Conservation (phyloP, 1,140 invertebrate genomes). For the Drosophila saltans region DNA sequence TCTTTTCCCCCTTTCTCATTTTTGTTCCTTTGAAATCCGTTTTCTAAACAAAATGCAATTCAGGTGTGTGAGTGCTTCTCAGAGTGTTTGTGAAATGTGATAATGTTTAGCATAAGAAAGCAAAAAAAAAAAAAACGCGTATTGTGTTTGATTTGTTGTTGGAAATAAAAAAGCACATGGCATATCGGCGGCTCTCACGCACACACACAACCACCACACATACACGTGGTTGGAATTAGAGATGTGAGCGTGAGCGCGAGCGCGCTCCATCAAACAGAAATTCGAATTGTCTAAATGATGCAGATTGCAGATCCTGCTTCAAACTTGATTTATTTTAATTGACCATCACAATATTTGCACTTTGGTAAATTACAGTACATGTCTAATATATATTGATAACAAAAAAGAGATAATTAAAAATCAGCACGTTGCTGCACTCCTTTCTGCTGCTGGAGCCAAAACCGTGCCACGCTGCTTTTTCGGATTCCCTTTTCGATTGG, state of each 20-base stretch:
- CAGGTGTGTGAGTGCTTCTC: not conserved
- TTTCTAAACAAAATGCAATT: slow-evolving; percentile 61
- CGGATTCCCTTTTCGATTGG: slow-evolving; percentile 30
- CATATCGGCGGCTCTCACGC: slow-evolving; percentile 43
- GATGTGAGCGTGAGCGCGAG: slow-evolving; percentile 43
- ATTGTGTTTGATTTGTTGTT: slow-evolving; percentile 52
- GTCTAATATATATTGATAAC: not conserved
- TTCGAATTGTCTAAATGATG: no score
- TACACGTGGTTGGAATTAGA: slow-evolving; percentile 50
- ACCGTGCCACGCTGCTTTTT: slow-evolving; percentile 66
- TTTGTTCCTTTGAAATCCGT: slow-evolving; percentile 32
- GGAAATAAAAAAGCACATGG: slow-evolving; percentile 56
- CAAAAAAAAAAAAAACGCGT: slow-evolving; percentile 9
- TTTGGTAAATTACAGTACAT: slow-evolving; percentile 4
- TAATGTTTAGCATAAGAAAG: slow-evolving; percentile 33
- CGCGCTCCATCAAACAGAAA: not conserved
- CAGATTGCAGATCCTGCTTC: no score
- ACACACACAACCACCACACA: slow-evolving; percentile 6
- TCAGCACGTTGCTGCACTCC: slow-evolving; percentile 52
- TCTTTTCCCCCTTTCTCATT: slow-evolving; percentile 21
- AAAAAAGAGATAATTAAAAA: not conserved
- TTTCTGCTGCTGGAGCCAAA: slow-evolving; percentile 24
- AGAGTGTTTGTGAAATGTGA: slow-evolving; percentile 51
- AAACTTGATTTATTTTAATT: not conserved
- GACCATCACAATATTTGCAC: not conserved